Conservation (phyloP, 2,797 vertebrate species). For the Setipinna tenuifilis region DNA sequence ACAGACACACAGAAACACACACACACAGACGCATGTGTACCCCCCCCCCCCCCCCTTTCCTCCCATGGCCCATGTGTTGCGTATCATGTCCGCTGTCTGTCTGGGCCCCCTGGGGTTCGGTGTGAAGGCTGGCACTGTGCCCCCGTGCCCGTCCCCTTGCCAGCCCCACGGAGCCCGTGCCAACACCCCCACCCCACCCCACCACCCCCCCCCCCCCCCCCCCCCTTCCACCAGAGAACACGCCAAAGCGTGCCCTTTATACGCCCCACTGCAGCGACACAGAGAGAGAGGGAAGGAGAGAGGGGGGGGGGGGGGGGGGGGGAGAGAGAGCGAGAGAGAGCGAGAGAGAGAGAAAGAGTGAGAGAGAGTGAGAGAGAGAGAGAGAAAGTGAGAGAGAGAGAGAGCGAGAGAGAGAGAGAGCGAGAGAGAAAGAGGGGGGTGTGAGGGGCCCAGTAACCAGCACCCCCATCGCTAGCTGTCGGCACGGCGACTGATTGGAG, state of each 20-base stretch:
- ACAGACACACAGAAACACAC: neutral
- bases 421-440: neutral
- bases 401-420: neutral
- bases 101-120: neutral
- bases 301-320: neutral
- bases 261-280: neutral
- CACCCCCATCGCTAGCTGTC: neutral
- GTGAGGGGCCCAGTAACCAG: neutral
- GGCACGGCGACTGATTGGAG: neutral
- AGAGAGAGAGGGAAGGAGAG: neutral
- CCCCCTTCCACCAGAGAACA: neutral
- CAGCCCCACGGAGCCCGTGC: neutral
- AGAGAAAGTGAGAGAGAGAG: neutral
- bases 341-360: neutral
- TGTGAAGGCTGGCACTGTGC: conserved; percentile 5
- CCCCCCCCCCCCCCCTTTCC: neutral
- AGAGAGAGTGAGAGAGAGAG: neutral
- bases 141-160: neutral
- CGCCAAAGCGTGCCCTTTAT: conserved; percentile 6
- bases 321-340: neutral
- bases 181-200: neutral
- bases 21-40: neutral
- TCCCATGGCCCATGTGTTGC: conserved; percentile 7
- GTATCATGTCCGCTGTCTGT: conserved; percentile 15
- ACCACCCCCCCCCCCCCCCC: neutral